Evolutionary conservation across 2,888 invertebrate genomes (phyloP), one percentile per base, ranked within the genome.

Genomic region (Agriopis leucophaearia): DNA sequence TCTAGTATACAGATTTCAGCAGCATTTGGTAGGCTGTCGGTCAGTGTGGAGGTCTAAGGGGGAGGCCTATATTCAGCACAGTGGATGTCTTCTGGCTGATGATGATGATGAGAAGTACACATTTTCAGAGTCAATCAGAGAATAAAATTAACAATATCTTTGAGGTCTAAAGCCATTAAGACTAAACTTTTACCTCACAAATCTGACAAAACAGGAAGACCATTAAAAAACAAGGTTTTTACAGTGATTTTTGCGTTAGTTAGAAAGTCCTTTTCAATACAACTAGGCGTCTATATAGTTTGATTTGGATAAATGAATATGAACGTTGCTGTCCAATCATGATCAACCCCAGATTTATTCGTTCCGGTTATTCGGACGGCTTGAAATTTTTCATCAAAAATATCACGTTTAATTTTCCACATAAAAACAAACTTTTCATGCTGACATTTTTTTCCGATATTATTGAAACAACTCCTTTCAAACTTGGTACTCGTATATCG

Each of bases 371-470:
- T 27, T 50, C 18, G 54, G 16, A 38, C 45, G 7, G 56, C 48
- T 56, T 40, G 56, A 63, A 54, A 63, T 54, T 36, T 42, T 36
- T 10, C 18, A 54, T 47, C 38, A 48, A 64, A 62, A 64, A 63
- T 50, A 64, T 42, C 40, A 16, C 16, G 15, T 62, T 13, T 40
- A 48, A 54, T 47, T 52, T 61, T 45, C 13, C 44, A 45, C 16
- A 27, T n/a, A 18, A 55, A 55, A 54, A 15, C 10, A n/a, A 12
- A 15, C 42, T 35, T 44, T 52, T 45, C 12, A 12, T 42, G 10
- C 52, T 13, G 52, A 12, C 51, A 36, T 13, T 10, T 36, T 13
- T 54, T 54, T 54, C 38, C 16, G 13, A 38, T 54, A 15, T 38
- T 40, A 40, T 15, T 40, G 15, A 15, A 38, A 8, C 10, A 2